These are phyloP conservation scores for Cantharis rustica DNA, from an alignment of 2,888 invertebrate species.

Conservation along the genomic window DNA sequence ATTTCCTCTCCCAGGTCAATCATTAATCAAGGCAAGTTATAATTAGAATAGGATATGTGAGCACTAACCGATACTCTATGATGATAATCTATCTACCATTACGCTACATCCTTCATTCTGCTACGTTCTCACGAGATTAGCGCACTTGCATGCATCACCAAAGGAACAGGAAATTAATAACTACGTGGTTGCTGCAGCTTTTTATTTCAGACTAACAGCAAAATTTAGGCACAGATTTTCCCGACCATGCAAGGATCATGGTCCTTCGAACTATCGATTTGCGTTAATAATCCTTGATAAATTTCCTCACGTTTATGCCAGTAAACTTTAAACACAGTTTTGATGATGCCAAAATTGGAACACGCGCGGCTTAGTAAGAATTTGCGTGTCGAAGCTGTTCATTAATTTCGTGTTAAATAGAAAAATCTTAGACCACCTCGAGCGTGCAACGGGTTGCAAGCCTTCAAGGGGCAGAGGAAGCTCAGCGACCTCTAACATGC, in stretches of 20 bases:
- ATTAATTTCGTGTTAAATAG: neutral
- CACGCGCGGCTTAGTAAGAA: neutral
- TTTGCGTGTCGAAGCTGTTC: neutral
- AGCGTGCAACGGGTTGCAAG: neutral
- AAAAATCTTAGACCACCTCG: neutral
- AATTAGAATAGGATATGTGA: slow-evolving; percentile 9
- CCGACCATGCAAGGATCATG: too few species aligned
- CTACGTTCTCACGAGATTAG: slow-evolving; percentile 2
- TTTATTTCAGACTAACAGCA: too few species aligned
- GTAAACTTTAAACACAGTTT: neutral
- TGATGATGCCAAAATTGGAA: neutral
- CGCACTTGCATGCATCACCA: slow-evolving; percentile 1
- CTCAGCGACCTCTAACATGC: neutral
- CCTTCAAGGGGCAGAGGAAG: neutral
- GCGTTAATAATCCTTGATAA: neutral
- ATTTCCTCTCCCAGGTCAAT: slow-evolving; percentile 10
- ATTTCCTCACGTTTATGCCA: neutral
- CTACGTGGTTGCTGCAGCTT: neutral
- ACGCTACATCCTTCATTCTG: slow-evolving; percentile 7
- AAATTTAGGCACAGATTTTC: too few species aligned
- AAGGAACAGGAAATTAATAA: neutral
- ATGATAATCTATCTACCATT: slow-evolving; percentile 8
- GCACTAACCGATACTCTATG: slow-evolving; percentile 9
- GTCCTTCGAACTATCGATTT: neutral
- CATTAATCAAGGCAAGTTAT: slow-evolving; percentile 11